Conservation (phyloP, 2,888 invertebrate species). For the Sminthurinus aureus region DNA sequence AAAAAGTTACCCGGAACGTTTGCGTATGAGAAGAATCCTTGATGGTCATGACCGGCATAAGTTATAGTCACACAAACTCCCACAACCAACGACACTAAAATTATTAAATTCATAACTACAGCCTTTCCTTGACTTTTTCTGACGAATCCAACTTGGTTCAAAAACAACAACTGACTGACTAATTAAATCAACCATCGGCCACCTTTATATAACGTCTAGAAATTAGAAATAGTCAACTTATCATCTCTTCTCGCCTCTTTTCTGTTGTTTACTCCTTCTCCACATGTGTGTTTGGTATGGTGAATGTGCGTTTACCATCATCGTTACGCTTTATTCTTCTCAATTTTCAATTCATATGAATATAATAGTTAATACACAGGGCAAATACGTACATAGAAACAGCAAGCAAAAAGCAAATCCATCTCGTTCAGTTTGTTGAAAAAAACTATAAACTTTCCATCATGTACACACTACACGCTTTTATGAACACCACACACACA, state of each 20-base stretch:
- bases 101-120: slow-evolving; percentile 18
- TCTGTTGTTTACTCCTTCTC: neutral
- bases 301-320: neutral
- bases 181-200: slow-evolving; percentile 9
- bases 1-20: slow-evolving; percentile 61
- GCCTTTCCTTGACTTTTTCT: neutral
- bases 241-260: neutral
- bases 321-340: slow-evolving; percentile 17
- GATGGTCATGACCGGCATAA: slow-evolving; percentile 34
- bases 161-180: slow-evolving; percentile 10
- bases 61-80: slow-evolving; percentile 17
- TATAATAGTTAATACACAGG: neutral
- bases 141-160: neutral
- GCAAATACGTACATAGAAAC: neutral
- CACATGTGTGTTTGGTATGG: no score
- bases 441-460: neutral
- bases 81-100: slow-evolving; percentile 16
- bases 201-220: slow-evolving; percentile 1
- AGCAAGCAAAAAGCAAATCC: no score
- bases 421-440: no score
- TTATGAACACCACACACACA: neutral
- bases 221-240: no score
- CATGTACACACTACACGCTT: neutral
- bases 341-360: neutral
- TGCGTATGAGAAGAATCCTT: slow-evolving; percentile 62